Evolutionary conservation across 2,113 vertebrate genomes (phyloP).

Genomic region (Apus apus): DNA sequence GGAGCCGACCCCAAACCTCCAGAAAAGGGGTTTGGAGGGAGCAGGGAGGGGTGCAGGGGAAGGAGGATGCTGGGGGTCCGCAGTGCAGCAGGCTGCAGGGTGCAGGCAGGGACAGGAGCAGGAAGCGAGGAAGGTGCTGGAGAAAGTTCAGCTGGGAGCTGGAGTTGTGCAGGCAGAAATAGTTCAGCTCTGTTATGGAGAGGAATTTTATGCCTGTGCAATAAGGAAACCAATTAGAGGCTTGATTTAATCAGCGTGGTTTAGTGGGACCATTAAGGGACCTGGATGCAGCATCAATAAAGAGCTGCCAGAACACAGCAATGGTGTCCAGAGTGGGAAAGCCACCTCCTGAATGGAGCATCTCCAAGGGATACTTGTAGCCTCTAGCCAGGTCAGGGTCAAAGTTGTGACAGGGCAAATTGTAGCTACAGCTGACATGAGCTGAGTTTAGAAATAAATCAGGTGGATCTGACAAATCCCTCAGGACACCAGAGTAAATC

Average conservation of each 20-base stretch:
- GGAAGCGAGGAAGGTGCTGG: background rate
- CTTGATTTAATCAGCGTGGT: constrained; percentile 25
- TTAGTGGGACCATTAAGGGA: background rate
- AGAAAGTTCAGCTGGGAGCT: background rate
- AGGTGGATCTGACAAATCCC: background rate
- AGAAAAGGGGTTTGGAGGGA: background rate
- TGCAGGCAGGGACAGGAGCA: background rate
- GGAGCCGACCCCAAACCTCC: background rate
- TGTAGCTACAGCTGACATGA: background rate
- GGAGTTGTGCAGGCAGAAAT: background rate
- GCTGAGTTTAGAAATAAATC: background rate
- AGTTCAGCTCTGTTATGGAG: background rate
- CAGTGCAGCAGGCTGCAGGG: background rate
- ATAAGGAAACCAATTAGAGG: constrained; percentile 33
- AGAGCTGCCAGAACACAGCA: background rate
- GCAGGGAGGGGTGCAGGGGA: background rate
- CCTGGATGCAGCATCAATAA: background rate
- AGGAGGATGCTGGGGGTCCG: background rate
- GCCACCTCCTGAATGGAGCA: background rate
- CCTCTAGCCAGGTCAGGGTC: background rate
- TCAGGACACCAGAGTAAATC: background rate
- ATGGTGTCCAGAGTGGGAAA: background rate
- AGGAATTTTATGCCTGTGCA: background rate
- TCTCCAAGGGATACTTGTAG: background rate
- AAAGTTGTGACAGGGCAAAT: background rate